These are phyloP conservation scores for Orthosia incerta DNA, from an alignment of 2,888 invertebrate species.

Conservation along the genomic window DNA sequence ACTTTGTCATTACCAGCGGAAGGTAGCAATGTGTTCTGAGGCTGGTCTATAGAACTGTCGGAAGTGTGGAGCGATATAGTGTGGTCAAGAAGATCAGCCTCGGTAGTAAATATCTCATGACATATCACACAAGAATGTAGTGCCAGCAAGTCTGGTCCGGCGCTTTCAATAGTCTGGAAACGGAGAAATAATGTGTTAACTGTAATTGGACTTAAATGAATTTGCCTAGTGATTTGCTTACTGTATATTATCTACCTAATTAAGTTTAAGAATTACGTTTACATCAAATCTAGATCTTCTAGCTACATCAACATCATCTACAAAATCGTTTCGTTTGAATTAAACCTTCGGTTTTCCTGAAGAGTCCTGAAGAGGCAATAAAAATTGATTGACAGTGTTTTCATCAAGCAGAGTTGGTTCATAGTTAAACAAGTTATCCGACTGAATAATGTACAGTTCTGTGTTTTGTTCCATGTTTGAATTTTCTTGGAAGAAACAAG, in stretches of 20 bases:
- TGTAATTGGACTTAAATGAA: neutral
- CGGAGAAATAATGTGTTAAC: neutral
- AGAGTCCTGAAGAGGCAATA: constrained; percentile 80
- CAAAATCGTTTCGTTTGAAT: constrained; percentile 1
- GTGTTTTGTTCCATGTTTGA: constrained; percentile 67
- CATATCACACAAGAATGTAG: constrained; percentile 86
- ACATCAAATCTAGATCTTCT: neutral
- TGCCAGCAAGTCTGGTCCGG: constrained; percentile 82
- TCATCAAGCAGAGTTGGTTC: constrained; percentile 85
- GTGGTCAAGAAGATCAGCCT: constrained; percentile 85
- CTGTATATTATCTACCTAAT: neutral
- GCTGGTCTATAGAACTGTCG: constrained; percentile 65
- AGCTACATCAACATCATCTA: constrained; percentile 21
- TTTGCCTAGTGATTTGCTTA: neutral
- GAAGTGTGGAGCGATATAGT: constrained; percentile 85
- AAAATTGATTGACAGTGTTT: constrained; percentile 86
- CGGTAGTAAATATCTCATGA: constrained; percentile 87
- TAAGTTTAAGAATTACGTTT: neutral
- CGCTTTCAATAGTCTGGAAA: constrained; percentile 64
- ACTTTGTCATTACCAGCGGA: constrained; percentile 50
- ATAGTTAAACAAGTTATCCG: constrained; percentile 81
- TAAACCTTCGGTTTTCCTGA: constrained; percentile 73
- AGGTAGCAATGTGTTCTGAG: constrained; percentile 40
- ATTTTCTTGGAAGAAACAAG: constrained; percentile 66
- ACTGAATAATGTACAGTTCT: constrained; percentile 77